Conservation (phyloP, 1,140 invertebrate genomes). For the Prorops nasuta region DNA sequence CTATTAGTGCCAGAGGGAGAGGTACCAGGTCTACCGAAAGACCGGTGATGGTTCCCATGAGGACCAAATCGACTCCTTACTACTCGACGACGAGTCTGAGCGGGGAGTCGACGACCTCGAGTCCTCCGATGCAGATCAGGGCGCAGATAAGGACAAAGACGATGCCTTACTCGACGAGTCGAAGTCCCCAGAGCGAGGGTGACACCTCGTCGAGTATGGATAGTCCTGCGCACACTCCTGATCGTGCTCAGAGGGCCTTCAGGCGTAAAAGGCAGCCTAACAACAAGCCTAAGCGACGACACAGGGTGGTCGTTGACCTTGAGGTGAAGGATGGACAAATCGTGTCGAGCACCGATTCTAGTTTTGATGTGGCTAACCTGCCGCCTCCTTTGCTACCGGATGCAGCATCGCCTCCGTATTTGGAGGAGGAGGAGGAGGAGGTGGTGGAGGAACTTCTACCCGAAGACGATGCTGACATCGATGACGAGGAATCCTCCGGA, state of each 20-base stretch:
- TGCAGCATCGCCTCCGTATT: constrained; percentile 54
- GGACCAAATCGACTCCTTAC: constrained; percentile 50
- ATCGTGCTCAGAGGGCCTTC: constrained; percentile 45
- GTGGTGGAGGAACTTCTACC: constrained; percentile 31
- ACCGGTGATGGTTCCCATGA: constrained; percentile 46
- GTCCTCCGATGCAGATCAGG: constrained; percentile 50
- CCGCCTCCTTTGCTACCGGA: constrained; percentile 67
- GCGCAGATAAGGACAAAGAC: constrained; percentile 53
- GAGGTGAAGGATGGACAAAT: constrained; percentile 54
- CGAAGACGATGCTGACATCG: no score
- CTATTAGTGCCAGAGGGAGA: constrained; percentile 20
- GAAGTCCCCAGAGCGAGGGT: constrained; percentile 52
- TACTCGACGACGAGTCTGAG: constrained; percentile 54
- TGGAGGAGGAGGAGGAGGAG: constrained; percentile 55
- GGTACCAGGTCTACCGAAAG: constrained; percentile 49
- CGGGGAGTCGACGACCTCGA: constrained; percentile 54
- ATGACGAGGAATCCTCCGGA: no score
- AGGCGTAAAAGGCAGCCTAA: constrained; percentile 49
- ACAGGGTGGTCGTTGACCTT: constrained; percentile 49
- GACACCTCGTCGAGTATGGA: constrained; percentile 56
- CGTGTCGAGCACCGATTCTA: constrained; percentile 61
- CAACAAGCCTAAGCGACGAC: constrained; percentile 41
- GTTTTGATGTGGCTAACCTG: constrained; percentile 67
- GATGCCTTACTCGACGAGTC: constrained; percentile 43
- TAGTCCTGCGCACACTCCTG: constrained; percentile 51